Evolutionary conservation across 1,140 invertebrate species (phyloP), one percentile per base, ranked within the genome.

Genomic region (Drosophila cardini): DNA sequence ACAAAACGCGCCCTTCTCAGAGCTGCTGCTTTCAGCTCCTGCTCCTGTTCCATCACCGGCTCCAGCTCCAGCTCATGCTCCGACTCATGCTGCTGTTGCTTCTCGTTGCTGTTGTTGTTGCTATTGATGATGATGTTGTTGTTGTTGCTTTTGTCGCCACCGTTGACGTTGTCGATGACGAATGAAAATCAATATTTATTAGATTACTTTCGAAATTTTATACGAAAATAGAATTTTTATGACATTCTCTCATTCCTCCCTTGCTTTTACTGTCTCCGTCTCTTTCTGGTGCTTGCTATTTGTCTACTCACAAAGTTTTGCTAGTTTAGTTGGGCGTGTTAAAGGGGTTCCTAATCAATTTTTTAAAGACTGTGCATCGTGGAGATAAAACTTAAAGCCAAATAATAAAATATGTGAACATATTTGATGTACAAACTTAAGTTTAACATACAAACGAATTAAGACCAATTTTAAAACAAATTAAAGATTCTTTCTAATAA

Each of bases 151-250:
- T 60, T 56, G 82, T 55, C 50, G 76, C 48, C 53, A 53, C 15
- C 75, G 72, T 60, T 57, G 65, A 46, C 84, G 80, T 52, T 69
- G 80, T 50, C 78, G 83, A 89, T 90, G 89, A 90, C 89, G 85
- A 91, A 91, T 90, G 83, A 91, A 91, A 91, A 91, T 91, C 90
- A 91, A 91, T 91, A 91, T 91, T 91, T 91, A 91, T 91, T 91
- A 91, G 86, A 91, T 91, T 91, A 91, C 85, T 91, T 91, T 91
- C 83, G 87, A 90, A 90, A 90, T 90, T 90, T 90, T 90, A 90
- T 87, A 90, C 89, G 87, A 87, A 90, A 87, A 84, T 90, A 90
- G 86, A 90, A 83, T 87, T 90, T 90, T 90, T 90, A 90, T 90
- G 82, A 80, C 85, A 89, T 85, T 89, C 78, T 82, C 76, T 86